These are phyloP conservation scores for Alectura lathami DNA, from an alignment of 2,113 vertebrate species.

Conservation along the genomic window DNA sequence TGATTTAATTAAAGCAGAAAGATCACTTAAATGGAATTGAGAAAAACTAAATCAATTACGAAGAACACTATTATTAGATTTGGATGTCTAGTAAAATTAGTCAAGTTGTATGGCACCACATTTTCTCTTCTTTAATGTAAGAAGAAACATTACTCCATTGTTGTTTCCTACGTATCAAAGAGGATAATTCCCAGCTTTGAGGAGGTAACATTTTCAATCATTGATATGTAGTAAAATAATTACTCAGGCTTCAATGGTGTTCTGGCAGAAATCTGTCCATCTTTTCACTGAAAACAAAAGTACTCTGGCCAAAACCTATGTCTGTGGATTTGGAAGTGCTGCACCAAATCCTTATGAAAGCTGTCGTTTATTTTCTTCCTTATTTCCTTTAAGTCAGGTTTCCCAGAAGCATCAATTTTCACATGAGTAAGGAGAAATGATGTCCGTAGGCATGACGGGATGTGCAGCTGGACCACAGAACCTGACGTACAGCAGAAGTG, in stretches of 20 bases:
- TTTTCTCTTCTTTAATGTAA: slow-evolving; percentile 10
- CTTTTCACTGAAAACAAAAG: slow-evolving; percentile 12
- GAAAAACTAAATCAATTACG: slow-evolving; percentile 43
- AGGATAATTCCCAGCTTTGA: not conserved
- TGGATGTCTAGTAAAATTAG: slow-evolving; percentile 22
- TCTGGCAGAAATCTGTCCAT: not conserved
- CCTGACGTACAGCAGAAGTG: not conserved
- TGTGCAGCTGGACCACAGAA: not conserved
- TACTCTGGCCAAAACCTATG: not conserved
- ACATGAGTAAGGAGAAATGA: not conserved
- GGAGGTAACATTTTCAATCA: not conserved
- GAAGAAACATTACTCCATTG: not conserved
- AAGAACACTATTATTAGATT: slow-evolving; percentile 35
- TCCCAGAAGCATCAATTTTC: not conserved
- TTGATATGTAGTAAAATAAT: slow-evolving; percentile 15
- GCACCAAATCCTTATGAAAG: not conserved
- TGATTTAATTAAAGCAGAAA: slow-evolving; percentile 60
- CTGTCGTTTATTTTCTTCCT: not conserved
- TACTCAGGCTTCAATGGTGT: not conserved
- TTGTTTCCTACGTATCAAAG: not conserved
- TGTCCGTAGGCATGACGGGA: not conserved
- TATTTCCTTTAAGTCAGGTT: not conserved
- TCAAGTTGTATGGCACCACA: not conserved
- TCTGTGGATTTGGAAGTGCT: not conserved
- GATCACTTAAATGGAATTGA: slow-evolving; percentile 38